Percentiles rank a stretch among this genome's conserved stretches.
These are phyloP conservation scores for Tipula lateralis DNA, from an alignment of 2,888 invertebrate species.

Conservation along the genomic window DNA sequence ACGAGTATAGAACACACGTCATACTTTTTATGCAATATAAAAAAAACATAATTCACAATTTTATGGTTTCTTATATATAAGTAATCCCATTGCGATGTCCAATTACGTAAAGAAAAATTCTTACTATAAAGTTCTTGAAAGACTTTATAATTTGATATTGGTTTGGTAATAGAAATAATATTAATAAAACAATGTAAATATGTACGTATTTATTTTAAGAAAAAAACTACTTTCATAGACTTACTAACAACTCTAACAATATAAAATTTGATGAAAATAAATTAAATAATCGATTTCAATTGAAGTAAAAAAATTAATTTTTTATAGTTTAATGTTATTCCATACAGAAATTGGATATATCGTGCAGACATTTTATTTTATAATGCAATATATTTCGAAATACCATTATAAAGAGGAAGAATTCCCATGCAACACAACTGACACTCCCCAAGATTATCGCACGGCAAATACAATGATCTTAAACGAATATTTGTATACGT, in stretches of 20 bases:
- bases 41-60: neutral
- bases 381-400: neutral
- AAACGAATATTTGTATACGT: neutral
- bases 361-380: neutral
- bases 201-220: neutral
- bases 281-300: neutral
- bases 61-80: neutral
- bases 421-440: neutral
- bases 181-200: neutral
- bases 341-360: neutral
- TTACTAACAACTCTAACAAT: neutral
- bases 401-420: neutral
- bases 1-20: neutral
- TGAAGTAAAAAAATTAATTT: neutral
- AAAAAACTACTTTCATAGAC: neutral
- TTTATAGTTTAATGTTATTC: neutral
- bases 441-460: neutral
- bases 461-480: neutral
- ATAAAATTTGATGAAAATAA: neutral
- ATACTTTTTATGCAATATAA: neutral
- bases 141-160: neutral
- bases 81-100: neutral
- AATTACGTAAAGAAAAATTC: neutral
- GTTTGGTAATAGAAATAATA: no score
- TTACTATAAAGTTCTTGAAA: neutral